Evolutionary conservation across 2,113 vertebrate genomes (phyloP).

Genomic region (Athene cunicularia): DNA sequence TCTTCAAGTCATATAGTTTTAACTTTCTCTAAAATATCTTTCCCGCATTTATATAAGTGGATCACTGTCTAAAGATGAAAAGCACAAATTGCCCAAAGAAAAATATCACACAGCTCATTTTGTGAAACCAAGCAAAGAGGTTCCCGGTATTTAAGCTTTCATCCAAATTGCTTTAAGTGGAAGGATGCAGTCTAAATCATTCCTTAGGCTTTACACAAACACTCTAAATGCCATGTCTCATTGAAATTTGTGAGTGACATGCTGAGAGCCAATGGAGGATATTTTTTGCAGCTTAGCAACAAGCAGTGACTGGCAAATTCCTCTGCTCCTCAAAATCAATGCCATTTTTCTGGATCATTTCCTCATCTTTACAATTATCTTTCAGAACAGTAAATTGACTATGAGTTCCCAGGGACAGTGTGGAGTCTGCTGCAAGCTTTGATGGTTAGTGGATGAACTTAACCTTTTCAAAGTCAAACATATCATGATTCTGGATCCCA

Average conservation of each 20-base stretch:
- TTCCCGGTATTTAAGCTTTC: not conserved
- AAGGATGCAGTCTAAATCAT: not conserved
- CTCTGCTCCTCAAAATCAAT: slow-evolving; percentile 48
- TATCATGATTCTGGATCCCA: not conserved
- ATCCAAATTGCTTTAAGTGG: not conserved
- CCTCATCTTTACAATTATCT: not conserved
- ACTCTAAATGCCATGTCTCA: not conserved
- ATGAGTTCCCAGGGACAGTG: not conserved
- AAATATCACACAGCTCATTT: not conserved
- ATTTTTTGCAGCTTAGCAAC: slow-evolving; percentile 23
- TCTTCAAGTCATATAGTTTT: not conserved
- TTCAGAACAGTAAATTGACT: not conserved
- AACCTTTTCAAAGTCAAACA: not conserved
- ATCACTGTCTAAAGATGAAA: not conserved
- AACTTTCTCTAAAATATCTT: not conserved
- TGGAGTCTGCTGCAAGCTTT: not conserved
- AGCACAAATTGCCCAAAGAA: not conserved
- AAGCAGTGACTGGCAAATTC: slow-evolving; percentile 49
- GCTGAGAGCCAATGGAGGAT: not conserved
- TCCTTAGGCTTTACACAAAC: not conserved
- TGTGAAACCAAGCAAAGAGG: not conserved
- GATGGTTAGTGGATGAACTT: not conserved
- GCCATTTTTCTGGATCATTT: slow-evolving; percentile 59
- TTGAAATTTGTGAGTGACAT: not conserved
- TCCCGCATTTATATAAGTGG: not conserved